phyloP scores from a whole-genome alignment of 2,888 invertebrate genomes.

The Tholera decimalis region DNA sequence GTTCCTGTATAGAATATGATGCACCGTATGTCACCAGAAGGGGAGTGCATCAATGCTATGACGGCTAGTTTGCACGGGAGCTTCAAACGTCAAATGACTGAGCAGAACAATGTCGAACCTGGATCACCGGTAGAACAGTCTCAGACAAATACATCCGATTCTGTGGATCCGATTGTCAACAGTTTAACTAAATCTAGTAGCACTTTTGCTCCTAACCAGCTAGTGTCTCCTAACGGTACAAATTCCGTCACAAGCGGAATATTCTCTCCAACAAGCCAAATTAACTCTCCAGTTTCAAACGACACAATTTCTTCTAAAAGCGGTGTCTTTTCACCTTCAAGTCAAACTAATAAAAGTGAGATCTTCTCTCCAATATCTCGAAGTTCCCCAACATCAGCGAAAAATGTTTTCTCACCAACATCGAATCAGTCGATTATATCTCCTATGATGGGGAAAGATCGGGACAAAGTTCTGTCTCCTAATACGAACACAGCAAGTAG shows the following conservation, averaged over 20 bases:
- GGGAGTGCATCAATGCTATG: slow-evolving; percentile 92
- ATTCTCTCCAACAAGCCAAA: slow-evolving; percentile 90
- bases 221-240: slow-evolving; percentile 89
- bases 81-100: slow-evolving; percentile 91
- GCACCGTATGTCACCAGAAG: slow-evolving; percentile 94
- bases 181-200: slow-evolving; percentile 85
- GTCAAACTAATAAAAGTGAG: slow-evolving; percentile 90
- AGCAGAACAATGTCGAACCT: slow-evolving; percentile 83
- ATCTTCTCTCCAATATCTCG: slow-evolving; percentile 87
- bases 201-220: slow-evolving; percentile 84
- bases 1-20: slow-evolving; percentile 92
- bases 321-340: slow-evolving; percentile 88
- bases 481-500: slow-evolving; percentile 88
- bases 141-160: slow-evolving; percentile 85
- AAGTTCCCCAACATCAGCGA: slow-evolving; percentile 87
- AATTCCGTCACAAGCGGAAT: slow-evolving; percentile 90
- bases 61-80: slow-evolving; percentile 93
- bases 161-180: slow-evolving; percentile 83
- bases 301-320: slow-evolving; percentile 90
- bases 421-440: slow-evolving; percentile 87
- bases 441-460: slow-evolving; percentile 84
- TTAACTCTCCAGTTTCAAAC: slow-evolving; percentile 89
- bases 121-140: slow-evolving; percentile 87
- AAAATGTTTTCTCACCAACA: slow-evolving; percentile 88
- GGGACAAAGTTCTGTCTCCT: slow-evolving; percentile 86